phyloP scores from a whole-genome alignment of 2,797 vertebrate genomes.

The Melanogrammus aeglefinus region DNA sequence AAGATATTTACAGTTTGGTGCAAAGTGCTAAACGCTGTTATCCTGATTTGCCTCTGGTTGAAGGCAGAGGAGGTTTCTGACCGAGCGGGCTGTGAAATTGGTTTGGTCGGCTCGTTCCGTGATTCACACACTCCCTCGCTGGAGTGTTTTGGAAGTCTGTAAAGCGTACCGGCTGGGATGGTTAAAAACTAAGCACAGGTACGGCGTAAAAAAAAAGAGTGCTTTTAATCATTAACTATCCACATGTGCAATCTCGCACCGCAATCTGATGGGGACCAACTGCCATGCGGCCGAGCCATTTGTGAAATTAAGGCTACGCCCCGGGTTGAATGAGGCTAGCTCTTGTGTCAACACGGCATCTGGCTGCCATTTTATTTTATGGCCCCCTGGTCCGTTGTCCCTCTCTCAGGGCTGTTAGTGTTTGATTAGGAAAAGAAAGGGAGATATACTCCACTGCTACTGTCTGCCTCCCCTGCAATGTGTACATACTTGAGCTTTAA shows the following conservation, averaged over 20 bases:
- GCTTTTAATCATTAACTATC: conserved; percentile 61
- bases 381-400: conserved; percentile 24
- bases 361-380: conserved; percentile 45
- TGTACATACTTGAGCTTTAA: conserved; percentile 36
- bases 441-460: conserved; percentile 30
- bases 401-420: conserved; percentile 14
- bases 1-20: conserved; percentile 2
- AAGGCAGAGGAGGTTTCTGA: neutral
- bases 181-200: conserved; percentile 45
- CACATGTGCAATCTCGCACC: conserved; percentile 37
- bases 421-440: conserved; percentile 28
- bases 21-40: neutral
- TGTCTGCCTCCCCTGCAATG: conserved; percentile 19
- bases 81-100: neutral
- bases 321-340: conserved; percentile 25
- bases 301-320: conserved; percentile 19
- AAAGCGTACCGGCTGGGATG: conserved; percentile 42
- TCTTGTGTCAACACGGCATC: conserved; percentile 51
- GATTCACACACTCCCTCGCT: conserved; percentile 5
- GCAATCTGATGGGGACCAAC: conserved; percentile 34
- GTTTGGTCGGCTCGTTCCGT: neutral
- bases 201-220: neutral
- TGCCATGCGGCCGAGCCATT: conserved; percentile 49
- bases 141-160: conserved; percentile 22
- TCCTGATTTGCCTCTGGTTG: neutral